These are phyloP conservation scores for Drosophila nigrodunni DNA, from an alignment of 1,140 invertebrate species.

Conservation along the genomic window DNA sequence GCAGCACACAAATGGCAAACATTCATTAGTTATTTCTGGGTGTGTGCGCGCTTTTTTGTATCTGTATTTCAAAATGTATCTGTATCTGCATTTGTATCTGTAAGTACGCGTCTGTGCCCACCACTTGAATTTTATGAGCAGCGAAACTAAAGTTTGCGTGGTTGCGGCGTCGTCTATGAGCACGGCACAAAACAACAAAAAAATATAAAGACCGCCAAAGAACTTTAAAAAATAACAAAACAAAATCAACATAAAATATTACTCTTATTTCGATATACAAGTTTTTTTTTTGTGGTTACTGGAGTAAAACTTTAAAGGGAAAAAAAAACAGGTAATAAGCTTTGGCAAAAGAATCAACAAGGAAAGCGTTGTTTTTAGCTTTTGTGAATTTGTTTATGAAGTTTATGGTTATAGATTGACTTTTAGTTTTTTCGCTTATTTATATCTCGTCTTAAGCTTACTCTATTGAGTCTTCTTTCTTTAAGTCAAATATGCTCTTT, in stretches of 20 bases:
- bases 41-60: constrained; percentile 32
- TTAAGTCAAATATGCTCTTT: too few species aligned
- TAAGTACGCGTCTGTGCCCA: constrained; percentile 46
- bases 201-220: constrained; percentile 43
- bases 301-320: background rate
- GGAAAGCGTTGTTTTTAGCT: too few species aligned
- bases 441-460: too few species aligned
- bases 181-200: constrained; percentile 27
- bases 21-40: constrained; percentile 60
- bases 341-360: too few species aligned
- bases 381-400: too few species aligned
- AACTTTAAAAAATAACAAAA: constrained; percentile 48
- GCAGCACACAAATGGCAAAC: constrained; percentile 32
- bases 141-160: constrained; percentile 66
- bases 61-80: constrained; percentile 31
- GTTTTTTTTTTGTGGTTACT: background rate
- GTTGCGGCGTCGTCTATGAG: constrained; percentile 41
- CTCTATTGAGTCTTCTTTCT: too few species aligned
- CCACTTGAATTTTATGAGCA: constrained; percentile 67
- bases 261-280: background rate
- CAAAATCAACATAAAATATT: background rate
- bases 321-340: too few species aligned
- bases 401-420: too few species aligned
- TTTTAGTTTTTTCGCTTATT: too few species aligned
- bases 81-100: constrained; percentile 23